Percentiles rank a stretch among this genome's conserved stretches.
Evolutionary conservation across 2,113 vertebrate genomes (phyloP).

Genomic region (Myiozetetes cayanensis): DNA sequence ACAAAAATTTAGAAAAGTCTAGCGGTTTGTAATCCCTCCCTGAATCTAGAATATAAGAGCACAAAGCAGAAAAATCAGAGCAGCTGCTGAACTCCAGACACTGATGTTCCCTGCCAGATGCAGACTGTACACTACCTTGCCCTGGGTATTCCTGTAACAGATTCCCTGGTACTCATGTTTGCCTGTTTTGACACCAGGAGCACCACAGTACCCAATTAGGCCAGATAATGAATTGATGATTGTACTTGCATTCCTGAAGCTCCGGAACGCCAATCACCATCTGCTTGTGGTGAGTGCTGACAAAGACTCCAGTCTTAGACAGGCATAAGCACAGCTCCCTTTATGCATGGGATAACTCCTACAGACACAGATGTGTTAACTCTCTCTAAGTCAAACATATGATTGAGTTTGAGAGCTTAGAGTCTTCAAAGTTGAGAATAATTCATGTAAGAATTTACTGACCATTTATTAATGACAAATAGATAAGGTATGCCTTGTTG

Average conservation of each 20-base stretch:
- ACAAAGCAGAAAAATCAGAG: neutral
- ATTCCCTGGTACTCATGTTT: neutral
- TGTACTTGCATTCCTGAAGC: neutral
- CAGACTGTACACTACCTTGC: fast-evolving
- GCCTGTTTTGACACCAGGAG: neutral
- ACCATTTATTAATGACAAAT: neutral
- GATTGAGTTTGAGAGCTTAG: neutral
- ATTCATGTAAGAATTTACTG: neutral
- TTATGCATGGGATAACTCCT: neutral
- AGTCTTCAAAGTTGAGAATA: neutral
- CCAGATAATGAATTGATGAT: neutral
- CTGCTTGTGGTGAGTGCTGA: neutral
- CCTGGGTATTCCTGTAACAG: neutral
- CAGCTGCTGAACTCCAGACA: neutral
- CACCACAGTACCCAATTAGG: fast-evolving
- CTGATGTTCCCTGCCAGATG: neutral
- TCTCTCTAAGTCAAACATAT: neutral
- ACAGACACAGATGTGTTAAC: fast-evolving
- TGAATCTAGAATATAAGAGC: neutral
- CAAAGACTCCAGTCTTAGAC: neutral
- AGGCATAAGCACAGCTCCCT: neutral
- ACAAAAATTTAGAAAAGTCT: neutral
- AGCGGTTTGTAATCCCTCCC: neutral
- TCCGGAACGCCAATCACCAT: neutral
- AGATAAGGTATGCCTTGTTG: neutral